Evolutionary conservation across 1,140 invertebrate genomes (phyloP).

Genomic region (Cotesia chilonis): DNA sequence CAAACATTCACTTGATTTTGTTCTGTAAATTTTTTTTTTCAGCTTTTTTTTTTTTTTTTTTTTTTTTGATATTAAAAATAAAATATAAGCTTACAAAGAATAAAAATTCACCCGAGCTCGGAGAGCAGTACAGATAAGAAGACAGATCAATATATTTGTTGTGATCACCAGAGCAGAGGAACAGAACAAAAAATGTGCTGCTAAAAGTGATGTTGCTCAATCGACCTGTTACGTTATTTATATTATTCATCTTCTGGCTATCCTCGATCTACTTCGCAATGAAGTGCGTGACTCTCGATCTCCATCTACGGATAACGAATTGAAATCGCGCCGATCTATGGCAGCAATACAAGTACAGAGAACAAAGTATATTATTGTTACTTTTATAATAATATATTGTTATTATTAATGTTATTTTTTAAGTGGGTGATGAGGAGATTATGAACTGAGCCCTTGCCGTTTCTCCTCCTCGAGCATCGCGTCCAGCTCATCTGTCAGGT

Average conservation of each 20-base stretch:
- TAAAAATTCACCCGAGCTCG: no score
- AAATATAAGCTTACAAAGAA: no score
- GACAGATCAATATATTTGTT: neutral
- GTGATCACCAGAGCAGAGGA: neutral
- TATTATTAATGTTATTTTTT: neutral
- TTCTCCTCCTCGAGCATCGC: slow-evolving; percentile 94
- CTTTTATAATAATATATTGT: slow-evolving; percentile 10
- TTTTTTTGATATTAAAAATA: no score
- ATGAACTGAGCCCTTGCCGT: slow-evolving; percentile 75
- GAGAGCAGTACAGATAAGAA: neutral
- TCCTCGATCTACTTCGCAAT: slow-evolving; percentile 12
- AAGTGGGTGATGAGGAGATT: slow-evolving; percentile 47
- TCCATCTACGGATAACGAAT: slow-evolving; percentile 3
- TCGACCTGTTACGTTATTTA: neutral
- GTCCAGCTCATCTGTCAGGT: slow-evolving; percentile 91
- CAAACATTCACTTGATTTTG: no score
- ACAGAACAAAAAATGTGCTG: slow-evolving; percentile 8
- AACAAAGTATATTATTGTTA: slow-evolving; percentile 30
- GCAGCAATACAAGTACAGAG: slow-evolving; percentile 39
- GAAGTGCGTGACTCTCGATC: slow-evolving; percentile 12
- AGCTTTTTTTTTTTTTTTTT: no score
- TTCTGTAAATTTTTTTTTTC: no score
- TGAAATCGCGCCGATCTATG: slow-evolving; percentile 39
- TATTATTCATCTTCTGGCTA: no score
- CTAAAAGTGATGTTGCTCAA: slow-evolving; percentile 14